Base-by-base conservation (phyloP, 1,140 invertebrate genomes). In the Chironomus striatipennis region DNA sequence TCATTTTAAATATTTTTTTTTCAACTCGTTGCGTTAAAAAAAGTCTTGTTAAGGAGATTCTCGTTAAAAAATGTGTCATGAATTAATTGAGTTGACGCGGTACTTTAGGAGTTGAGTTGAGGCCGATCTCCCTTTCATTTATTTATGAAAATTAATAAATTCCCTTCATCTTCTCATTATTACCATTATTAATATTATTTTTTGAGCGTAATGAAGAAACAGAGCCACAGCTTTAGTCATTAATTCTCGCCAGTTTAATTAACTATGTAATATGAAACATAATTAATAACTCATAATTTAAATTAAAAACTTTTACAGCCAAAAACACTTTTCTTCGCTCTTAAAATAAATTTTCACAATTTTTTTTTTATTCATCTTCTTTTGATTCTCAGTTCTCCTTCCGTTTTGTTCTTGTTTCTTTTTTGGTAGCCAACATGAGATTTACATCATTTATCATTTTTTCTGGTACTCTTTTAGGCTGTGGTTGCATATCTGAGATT, bases 241-340 rank as follows among this genome's bases (percentile, higher is more conserved):
- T 70, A 70, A 20, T 70, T 70, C 17, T 70, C 18, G 65, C 18
- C 47, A 9, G 18, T 20, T 70, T 70, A 20, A 70, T 70, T 70
- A 70, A 70, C 65, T 70, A 20, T 21, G 17, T 70, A 70, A 70
- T 70, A 20, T 21, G 65, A 70, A 70, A 21, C 65, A 70, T 70
- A 70, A 70, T 70, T 70, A 70, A 70, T 70, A 70, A 20, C 18
- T 20, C 20, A 21, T 70, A 70, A 70, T 70, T 70, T 18, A 70
- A 70, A 70, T 18, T 70, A 9, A 57, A 57, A 57, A 10, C n/a
- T 57, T 57, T 57, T 57, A 10, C 10, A 12, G 1, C 47, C 47
- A 10, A n/a, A 57, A 12, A 57, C 47, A 10, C 47, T 57, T 57
- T 57, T 10, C n/a, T 57, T 10, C 2, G 47, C 10, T 57, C 2